These are phyloP conservation scores for Drosophila algonquin DNA, from an alignment of 2,888 invertebrate species.

Conservation along the genomic window DNA sequence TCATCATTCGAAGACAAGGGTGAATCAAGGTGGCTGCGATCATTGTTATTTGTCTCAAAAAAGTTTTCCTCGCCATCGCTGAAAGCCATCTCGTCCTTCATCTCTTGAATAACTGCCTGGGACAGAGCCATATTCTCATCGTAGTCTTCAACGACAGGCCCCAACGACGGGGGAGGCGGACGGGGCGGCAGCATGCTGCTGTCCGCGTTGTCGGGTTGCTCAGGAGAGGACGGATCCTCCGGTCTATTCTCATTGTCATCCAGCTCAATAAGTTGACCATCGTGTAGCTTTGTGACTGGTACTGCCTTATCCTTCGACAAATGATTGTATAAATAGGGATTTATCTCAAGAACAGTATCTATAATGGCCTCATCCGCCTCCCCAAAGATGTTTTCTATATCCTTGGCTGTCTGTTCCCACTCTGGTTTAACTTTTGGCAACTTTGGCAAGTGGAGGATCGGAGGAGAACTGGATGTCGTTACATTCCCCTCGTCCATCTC, in stretches of 20 bases:
- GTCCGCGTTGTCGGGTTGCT: background rate
- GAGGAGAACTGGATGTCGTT: background rate
- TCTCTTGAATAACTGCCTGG: slow-evolving; percentile 75
- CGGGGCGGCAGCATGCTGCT: slow-evolving; percentile 7
- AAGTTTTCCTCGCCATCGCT: slow-evolving; percentile 33
- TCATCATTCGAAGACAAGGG: slow-evolving; percentile 18
- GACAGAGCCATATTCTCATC: slow-evolving; percentile 75
- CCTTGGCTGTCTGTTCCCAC: slow-evolving; percentile 52
- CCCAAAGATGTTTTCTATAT: slow-evolving; percentile 79
- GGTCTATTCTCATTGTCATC: background rate
- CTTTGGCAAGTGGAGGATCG: slow-evolving; percentile 66
- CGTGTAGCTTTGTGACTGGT: slow-evolving; percentile 32
- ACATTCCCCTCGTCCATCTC: background rate
- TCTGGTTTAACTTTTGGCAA: slow-evolving; percentile 67
- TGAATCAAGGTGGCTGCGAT: background rate
- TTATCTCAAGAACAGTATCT: slow-evolving; percentile 58
- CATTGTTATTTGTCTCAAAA: background rate
- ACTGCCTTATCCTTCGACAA: background rate
- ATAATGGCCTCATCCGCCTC: slow-evolving; percentile 63
- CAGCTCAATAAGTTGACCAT: slow-evolving; percentile 59
- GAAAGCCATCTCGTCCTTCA: slow-evolving; percentile 72
- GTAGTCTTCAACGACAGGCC: slow-evolving; percentile 41
- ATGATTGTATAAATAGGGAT: slow-evolving; percentile 71
- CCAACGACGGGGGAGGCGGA: background rate
- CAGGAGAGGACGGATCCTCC: background rate